A percentile compares a stretch with the other conserved stretches of the same genome.
These are phyloP conservation scores for Eubasilissa splendida DNA, from an alignment of 2,888 invertebrate genomes.

Conservation along the genomic window DNA sequence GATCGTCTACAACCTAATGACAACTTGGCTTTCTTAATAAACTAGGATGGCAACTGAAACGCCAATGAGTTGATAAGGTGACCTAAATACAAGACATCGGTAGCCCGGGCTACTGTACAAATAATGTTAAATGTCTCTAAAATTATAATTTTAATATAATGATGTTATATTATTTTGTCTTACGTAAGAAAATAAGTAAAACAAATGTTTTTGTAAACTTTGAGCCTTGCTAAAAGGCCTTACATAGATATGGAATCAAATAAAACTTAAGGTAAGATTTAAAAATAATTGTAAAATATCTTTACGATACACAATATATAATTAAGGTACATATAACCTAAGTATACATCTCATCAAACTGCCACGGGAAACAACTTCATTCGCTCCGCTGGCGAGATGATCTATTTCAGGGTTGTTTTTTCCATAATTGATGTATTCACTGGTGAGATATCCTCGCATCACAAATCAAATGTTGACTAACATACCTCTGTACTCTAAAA, in stretches of 20 bases:
- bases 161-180: background rate
- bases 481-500: background rate
- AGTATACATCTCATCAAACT: conserved; percentile 31
- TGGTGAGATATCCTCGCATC: background rate
- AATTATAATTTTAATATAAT: conserved; percentile 4
- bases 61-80: background rate
- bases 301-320: background rate
- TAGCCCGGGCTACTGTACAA: background rate
- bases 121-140: conserved; percentile 7
- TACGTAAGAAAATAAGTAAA: conserved; percentile 30
- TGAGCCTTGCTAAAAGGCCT: conserved; percentile 16
- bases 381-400: background rate
- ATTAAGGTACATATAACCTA: conserved; percentile 30
- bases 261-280: conserved; percentile 9
- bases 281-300: background rate
- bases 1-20: conserved; percentile 8
- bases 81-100: conserved; percentile 16
- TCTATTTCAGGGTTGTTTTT: too few species aligned
- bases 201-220: conserved; percentile 24
- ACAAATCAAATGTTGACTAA: background rate
- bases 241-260: conserved; percentile 4
- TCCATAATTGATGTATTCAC: background rate
- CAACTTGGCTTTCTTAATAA: conserved; percentile 36
- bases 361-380: conserved; percentile 3
- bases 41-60: conserved; percentile 16